A percentile compares a stretch with the other conserved stretches of the same genome.
Conservation (phyloP, 2,888 invertebrate species). For the Rhopalosiphum nymphaeae region DNA sequence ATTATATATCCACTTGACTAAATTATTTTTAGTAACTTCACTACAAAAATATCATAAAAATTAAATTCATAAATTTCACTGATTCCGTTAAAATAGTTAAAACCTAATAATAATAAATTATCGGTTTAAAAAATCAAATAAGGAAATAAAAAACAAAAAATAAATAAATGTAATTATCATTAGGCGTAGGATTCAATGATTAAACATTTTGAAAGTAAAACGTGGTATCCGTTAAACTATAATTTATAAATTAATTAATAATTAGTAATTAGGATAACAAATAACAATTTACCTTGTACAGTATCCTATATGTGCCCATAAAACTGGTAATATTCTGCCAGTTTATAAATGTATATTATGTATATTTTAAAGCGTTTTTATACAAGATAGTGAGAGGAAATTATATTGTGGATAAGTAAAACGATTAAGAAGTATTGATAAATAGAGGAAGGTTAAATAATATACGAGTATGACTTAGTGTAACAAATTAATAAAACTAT, state of each 20-base stretch:
- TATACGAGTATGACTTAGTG: neutral
- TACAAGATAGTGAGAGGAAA: conserved; percentile 35
- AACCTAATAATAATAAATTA: neutral
- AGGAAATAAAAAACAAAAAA: neutral
- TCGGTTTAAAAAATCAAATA: neutral
- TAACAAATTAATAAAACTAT: conserved; percentile 6
- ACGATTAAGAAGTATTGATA: conserved; percentile 20
- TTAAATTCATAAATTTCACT: neutral
- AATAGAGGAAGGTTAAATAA: conserved; percentile 36
- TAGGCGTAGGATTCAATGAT: neutral
- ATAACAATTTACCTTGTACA: conserved; percentile 1
- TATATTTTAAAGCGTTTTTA: neutral
- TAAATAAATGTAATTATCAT: neutral
- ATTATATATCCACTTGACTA: neutral
- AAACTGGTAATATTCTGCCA: neutral
- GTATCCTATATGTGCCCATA: neutral
- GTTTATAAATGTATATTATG: neutral
- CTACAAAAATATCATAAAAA: neutral
- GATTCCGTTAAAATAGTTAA: neutral
- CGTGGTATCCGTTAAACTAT: neutral
- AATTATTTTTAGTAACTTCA: neutral
- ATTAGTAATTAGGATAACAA: neutral
- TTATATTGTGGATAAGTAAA: conserved; percentile 12
- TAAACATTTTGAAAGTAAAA: neutral
- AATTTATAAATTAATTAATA: neutral